These are phyloP conservation scores for Popillia japonica DNA, from an alignment of 1,140 invertebrate species.

Conservation along the genomic window DNA sequence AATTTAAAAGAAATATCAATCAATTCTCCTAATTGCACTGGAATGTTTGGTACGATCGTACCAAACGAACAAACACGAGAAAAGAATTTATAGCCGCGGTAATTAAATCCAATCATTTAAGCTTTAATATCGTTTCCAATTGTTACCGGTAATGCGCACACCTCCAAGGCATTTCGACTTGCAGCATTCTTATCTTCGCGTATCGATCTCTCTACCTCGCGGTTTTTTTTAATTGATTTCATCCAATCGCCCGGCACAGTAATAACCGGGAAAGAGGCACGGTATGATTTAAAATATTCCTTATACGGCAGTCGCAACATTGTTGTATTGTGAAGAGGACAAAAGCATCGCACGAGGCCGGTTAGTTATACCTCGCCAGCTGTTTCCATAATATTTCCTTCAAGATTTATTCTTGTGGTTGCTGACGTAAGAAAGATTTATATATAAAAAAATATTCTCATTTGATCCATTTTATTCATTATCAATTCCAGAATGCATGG, in stretches of 20 bases:
- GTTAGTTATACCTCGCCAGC: neutral
- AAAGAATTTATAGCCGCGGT: too few relatives aligned
- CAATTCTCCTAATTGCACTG: too few relatives aligned
- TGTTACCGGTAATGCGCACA: neutral
- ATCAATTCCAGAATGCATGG: too few relatives aligned
- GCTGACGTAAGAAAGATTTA: too few relatives aligned
- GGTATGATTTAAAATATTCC: neutral
- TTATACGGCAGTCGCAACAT: neutral
- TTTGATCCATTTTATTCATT: too few relatives aligned
- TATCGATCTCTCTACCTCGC: neutral
- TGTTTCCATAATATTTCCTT: too few relatives aligned
- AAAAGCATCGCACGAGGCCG: neutral
- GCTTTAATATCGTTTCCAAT: neutral
- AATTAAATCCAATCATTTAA: too few relatives aligned
- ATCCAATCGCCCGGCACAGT: neutral
- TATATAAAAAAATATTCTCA: too few relatives aligned
- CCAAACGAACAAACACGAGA: too few relatives aligned
- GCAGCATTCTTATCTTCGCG: neutral
- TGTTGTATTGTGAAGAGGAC: neutral
- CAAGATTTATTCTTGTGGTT: too few relatives aligned
- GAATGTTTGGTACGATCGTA: too few relatives aligned
- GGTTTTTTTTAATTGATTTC: slow-evolving; percentile 11
- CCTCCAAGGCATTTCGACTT: neutral
- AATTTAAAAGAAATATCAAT: too few relatives aligned
- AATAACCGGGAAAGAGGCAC: neutral